Base-by-base conservation (phyloP, 2,113 vertebrate genomes). In the Tupaia chinensis region DNA sequence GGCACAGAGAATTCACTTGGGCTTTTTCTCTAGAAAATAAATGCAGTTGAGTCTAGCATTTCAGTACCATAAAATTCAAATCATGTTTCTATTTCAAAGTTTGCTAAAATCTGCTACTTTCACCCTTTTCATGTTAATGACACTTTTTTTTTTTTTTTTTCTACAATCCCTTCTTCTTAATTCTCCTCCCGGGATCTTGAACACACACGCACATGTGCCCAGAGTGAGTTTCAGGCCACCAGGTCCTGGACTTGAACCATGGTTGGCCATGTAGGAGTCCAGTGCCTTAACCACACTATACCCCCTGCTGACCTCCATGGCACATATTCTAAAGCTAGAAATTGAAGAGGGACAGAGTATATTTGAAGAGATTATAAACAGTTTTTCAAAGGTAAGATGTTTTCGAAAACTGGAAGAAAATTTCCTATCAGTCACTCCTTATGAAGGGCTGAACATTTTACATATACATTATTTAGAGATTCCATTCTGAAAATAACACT, bases 291-390 rank as follows among this genome's bases (percentile, higher is more conserved):
- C 44, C 44, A 44, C 5, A n/a, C 44, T 44, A 44, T 44, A 44
- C 44, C 44, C 27, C 44, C 44, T 44, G 44, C 44, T 44, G 44
- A 44, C 44, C 44, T 44, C 44, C 44, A 17, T 1, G 5, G 17
- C 29, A 80, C 9, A 7, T 1, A 32, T 90, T 94, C 66, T 11
- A 87, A 66, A 63, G 60, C 17, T 61, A 70, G 77, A 93, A 80
- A 5, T 69, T 61, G 8, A 25, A 65, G 32, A 76, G 3, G 9
- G 56, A 11, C 12, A 3, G 16, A 70, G 27, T 10, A n/a, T 13
- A 22, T n/a, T 69, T 56, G 66, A 91, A 73, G n/a, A 94, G 16
- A 89, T 89, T 27, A 58, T n/a, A 90, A 85, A 84, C 61, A 32
- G 34, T 61, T 89, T 78, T 54, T 20, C 20, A 78, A 90, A 29